Conservation (phyloP, 2,797 vertebrate species). For the Neosalanx taihuensis region DNA sequence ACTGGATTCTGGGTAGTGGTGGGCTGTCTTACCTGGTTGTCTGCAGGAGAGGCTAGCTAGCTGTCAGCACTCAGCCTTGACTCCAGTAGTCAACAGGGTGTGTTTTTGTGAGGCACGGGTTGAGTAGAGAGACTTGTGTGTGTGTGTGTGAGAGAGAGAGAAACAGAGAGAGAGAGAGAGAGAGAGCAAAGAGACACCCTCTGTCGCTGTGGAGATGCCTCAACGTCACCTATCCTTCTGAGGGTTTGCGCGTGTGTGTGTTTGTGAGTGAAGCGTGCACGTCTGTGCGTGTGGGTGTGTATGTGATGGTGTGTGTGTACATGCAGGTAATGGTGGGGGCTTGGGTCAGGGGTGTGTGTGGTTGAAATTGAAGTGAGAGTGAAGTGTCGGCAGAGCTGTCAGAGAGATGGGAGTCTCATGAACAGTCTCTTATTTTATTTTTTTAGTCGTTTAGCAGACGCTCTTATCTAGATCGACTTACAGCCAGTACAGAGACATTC, state of each 20-base stretch:
- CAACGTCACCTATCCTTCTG: conserved; percentile 58
- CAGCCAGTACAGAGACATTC: too few species aligned
- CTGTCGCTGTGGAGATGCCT: conserved; percentile 52
- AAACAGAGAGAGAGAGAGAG: conserved; percentile 23
- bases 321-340: conserved; percentile 31
- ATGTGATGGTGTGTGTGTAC: conserved; percentile 27
- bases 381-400: conserved; percentile 69
- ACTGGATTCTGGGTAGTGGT: conserved; percentile 36
- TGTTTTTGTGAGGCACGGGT: conserved; percentile 41
- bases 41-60: conserved; percentile 22
- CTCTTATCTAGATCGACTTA: too few species aligned
- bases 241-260: conserved; percentile 38
- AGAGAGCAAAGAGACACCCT: not conserved
- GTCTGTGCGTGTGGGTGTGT: conserved; percentile 19
- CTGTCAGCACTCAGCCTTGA: conserved; percentile 35
- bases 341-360: conserved; percentile 44
- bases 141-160: conserved; percentile 19
- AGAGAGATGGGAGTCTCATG: conserved; percentile 66
- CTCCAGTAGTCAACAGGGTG: conserved; percentile 42
- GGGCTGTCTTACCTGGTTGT: conserved; percentile 14
- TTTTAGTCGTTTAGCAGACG: too few species aligned
- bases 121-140: conserved; percentile 38
- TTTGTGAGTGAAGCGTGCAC: not conserved
- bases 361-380: conserved; percentile 70
- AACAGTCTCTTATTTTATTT: conserved; percentile 60